phyloP scores from a whole-genome alignment of 2,888 invertebrate species.

The Archips xylosteana region DNA sequence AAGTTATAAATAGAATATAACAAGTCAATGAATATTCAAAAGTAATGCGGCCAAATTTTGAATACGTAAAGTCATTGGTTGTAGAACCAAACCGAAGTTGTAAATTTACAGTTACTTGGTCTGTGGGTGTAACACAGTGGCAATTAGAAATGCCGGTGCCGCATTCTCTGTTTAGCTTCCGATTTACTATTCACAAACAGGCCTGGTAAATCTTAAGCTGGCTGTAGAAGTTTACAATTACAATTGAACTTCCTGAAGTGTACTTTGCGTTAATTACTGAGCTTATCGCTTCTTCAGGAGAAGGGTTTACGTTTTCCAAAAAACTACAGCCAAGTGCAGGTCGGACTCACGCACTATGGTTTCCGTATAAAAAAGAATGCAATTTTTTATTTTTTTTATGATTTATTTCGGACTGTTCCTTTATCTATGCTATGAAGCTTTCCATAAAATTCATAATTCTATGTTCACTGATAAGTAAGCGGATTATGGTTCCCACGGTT shows the following conservation, averaged over 20 bases:
- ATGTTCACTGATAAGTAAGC: no score
- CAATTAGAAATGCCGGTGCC: conserved; percentile 56
- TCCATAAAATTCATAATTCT: no score
- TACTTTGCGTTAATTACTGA: neutral
- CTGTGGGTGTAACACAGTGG: conserved; percentile 56
- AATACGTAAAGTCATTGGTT: conserved; percentile 44
- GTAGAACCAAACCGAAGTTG: conserved; percentile 41
- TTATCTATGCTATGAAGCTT: no score
- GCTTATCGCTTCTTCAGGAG: neutral
- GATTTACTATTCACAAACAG: conserved; percentile 34
- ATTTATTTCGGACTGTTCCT: no score
- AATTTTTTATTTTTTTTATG: no score
- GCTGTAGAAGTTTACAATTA: conserved; percentile 29
- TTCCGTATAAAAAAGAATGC: no score
- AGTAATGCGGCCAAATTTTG: conserved; percentile 40
- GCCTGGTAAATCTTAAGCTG: conserved; percentile 42
- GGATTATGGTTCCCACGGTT: no score
- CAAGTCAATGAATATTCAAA: conserved; percentile 6
- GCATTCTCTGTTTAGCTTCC: conserved; percentile 45
- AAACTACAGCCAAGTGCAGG: no score
- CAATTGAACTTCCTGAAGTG: neutral
- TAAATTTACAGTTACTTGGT: conserved; percentile 53
- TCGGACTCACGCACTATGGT: no score
- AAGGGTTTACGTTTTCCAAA: neutral
- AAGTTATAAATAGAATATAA: neutral